These are phyloP conservation scores for Hoplias malabaricus DNA, from an alignment of 2,113 vertebrate genomes.

Conservation along the genomic window DNA sequence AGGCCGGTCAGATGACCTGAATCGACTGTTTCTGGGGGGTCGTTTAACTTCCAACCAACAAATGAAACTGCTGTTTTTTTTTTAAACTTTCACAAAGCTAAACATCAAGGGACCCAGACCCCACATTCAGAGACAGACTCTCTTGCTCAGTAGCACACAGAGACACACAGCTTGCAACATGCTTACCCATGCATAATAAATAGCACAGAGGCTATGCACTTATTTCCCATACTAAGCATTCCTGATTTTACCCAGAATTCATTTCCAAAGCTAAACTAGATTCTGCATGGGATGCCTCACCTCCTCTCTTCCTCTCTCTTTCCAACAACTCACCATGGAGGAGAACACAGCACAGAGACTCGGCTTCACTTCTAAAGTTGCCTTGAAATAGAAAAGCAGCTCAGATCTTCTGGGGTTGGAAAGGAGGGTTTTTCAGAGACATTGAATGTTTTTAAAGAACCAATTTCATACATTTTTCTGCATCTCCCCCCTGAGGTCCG, in stretches of 20 bases:
- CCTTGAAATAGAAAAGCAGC: neutral
- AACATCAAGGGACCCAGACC: conserved; percentile 42
- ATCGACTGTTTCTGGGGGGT: neutral
- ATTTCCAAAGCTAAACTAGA: conserved; percentile 56
- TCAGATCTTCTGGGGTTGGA: too few species aligned
- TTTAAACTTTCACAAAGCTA: conserved; percentile 46
- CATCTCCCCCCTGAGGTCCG: too few species aligned
- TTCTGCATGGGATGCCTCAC: conserved; percentile 41
- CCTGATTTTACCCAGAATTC: conserved; percentile 58
- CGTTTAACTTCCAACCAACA: neutral
- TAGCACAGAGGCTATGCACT: conserved; percentile 63
- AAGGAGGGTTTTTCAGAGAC: too few species aligned
- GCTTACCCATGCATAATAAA: conserved; percentile 75
- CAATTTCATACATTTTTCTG: too few species aligned
- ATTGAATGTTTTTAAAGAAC: too few species aligned
- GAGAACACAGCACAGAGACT: conserved; percentile 58
- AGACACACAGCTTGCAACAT: conserved; percentile 70
- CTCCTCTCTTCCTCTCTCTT: conserved; percentile 39
- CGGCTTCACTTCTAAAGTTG: neutral
- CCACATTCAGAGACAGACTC: too few species aligned
- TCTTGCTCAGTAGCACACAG: too few species aligned
- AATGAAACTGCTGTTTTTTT: conserved; percentile 36
- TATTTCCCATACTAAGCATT: conserved; percentile 63
- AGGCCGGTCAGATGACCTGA: too few species aligned
- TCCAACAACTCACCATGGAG: conserved; percentile 62